Evolutionary conservation across 2,113 vertebrate species (phyloP).

Genomic region (Coracopsis vasa): DNA sequence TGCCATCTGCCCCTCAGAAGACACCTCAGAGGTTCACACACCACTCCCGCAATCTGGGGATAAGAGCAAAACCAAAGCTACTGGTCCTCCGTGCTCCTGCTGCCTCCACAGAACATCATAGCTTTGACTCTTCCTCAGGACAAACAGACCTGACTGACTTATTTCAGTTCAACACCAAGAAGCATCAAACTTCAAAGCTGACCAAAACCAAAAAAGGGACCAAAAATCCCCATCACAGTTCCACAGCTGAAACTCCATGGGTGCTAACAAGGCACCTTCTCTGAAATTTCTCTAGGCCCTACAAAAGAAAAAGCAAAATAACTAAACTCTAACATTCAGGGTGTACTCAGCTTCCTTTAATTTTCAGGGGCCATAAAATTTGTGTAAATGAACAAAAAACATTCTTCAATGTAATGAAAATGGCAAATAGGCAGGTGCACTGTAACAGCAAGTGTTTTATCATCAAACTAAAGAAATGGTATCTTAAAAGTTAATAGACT

Average conservation of each 20-base stretch:
- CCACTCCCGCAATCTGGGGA: neutral
- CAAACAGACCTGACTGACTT: neutral
- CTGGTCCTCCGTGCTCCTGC: neutral
- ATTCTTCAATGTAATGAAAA: neutral
- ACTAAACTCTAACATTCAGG: neutral
- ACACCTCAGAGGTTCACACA: neutral
- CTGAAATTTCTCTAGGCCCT: neutral
- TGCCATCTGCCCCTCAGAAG: neutral
- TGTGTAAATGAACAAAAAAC: neutral
- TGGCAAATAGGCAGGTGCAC: neutral
- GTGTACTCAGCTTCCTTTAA: neutral
- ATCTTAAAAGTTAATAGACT: neutral
- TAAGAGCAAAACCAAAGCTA: neutral
- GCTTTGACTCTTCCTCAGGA: neutral
- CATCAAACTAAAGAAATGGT: neutral
- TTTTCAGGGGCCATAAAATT: neutral
- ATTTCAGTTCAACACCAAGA: neutral
- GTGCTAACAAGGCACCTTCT: neutral
- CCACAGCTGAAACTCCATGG: accelerated
- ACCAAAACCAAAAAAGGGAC: neutral
- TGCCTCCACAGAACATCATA: neutral
- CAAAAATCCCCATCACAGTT: neutral
- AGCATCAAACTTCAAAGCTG: neutral
- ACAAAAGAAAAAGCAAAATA: neutral
- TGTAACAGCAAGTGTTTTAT: neutral